These are phyloP conservation scores for Drosophila arizonae DNA, from an alignment of 1,140 invertebrate genomes.

Conservation along the genomic window DNA sequence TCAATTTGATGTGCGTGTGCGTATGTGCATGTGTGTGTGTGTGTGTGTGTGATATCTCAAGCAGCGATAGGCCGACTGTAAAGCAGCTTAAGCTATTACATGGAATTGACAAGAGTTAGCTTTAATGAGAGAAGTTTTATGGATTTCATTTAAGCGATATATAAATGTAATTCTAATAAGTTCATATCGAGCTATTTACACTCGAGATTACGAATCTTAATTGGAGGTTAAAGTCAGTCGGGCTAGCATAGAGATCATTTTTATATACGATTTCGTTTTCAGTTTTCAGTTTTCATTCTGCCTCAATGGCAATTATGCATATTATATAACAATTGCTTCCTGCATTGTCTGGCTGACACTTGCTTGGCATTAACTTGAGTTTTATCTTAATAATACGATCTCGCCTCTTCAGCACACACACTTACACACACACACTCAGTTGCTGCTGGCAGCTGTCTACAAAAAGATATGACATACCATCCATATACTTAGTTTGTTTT, in stretches of 20 bases:
- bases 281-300: not conserved
- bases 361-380: conserved; percentile 28
- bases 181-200: no score
- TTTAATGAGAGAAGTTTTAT: not conserved
- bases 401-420: conserved; percentile 27
- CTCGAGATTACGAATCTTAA: no score
- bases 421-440: not conserved
- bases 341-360: conserved; percentile 37
- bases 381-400: conserved; percentile 43
- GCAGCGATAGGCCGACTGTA: not conserved
- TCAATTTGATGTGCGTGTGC: conserved; percentile 38
- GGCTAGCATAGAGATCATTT: no score
- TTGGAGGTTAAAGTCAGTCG: no score
- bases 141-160: not conserved
- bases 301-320: not conserved
- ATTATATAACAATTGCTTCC: conserved; percentile 25
- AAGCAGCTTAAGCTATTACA: not conserved
- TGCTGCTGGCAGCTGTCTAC: conserved; percentile 39
- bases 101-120: not conserved
- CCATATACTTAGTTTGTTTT: conserved; percentile 69
- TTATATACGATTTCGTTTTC: no score
- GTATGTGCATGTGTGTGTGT: conserved; percentile 5
- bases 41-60: conserved; percentile 1
- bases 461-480: conserved; percentile 63
- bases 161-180: not conserved